These are phyloP conservation scores for Pasiphila rectangulata DNA, from an alignment of 2,888 invertebrate species.

Conservation along the genomic window DNA sequence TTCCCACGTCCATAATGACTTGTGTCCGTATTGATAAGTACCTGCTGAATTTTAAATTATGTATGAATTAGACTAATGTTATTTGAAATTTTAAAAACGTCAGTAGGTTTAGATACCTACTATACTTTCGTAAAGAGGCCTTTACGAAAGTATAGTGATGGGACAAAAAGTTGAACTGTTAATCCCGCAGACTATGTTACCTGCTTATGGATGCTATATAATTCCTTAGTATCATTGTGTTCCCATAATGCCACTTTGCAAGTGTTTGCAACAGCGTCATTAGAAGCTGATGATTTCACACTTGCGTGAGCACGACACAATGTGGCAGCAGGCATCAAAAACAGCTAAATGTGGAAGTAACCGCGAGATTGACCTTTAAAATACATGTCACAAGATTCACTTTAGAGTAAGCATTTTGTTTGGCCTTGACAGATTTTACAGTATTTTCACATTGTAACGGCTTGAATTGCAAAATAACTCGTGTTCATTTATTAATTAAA, in stretches of 20 bases:
- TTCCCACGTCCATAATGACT: too few species aligned
- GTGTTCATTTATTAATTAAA: not conserved
- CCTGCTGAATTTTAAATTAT: too few species aligned
- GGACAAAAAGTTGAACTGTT: too few species aligned
- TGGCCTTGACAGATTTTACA: constrained; percentile 11
- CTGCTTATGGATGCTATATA: too few species aligned
- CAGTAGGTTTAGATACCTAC: too few species aligned
- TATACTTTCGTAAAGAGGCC: too few species aligned
- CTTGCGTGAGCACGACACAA: constrained; percentile 59
- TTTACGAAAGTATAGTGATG: too few species aligned
- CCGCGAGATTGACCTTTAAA: constrained; percentile 11
- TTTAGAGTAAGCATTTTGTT: not conserved
- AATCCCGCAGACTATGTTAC: too few species aligned
- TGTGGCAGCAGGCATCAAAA: constrained; percentile 23
- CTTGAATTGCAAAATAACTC: constrained; percentile 2
- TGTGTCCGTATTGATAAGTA: too few species aligned
- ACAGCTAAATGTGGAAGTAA: not conserved
- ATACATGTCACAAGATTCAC: not conserved
- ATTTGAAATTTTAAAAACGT: too few species aligned
- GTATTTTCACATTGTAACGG: constrained; percentile 2
- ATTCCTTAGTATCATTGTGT: constrained; percentile 1
- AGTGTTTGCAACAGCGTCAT: constrained; percentile 23
- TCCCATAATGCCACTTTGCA: not conserved
- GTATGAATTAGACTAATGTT: too few species aligned
- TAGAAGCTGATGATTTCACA: constrained; percentile 44